Conservation (phyloP, 35 echinoderm and acorn worm species). For the Amphiura filiformis region DNA sequence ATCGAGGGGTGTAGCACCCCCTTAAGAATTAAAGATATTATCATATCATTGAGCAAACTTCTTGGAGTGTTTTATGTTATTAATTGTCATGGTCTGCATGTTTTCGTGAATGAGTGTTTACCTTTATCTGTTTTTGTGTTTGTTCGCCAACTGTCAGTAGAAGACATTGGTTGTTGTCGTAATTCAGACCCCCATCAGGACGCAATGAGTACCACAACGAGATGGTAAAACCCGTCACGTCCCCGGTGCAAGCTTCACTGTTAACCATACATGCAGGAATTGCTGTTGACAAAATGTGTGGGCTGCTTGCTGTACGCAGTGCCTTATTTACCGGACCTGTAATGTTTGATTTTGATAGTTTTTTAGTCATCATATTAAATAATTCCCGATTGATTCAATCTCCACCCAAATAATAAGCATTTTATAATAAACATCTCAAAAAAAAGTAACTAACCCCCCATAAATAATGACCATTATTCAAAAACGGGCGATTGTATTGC, state of each 20-base stretch:
- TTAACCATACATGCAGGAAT: background rate
- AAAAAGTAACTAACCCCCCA: no score
- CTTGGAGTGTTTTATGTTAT: no score
- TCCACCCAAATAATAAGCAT: no score
- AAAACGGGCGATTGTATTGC: no score
- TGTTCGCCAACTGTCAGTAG: background rate
- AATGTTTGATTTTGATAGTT: background rate
- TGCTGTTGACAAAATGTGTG: background rate
- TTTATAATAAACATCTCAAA: no score
- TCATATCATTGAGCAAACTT: no score
- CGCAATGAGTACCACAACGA: background rate
- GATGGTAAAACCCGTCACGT: background rate
- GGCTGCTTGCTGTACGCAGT: background rate
- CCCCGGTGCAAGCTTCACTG: background rate
- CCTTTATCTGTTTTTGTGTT: background rate
- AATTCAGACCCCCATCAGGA: background rate
- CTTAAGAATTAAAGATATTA: no score
- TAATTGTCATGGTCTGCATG: no score
- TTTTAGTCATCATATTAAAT: background rate
- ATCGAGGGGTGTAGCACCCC: no score
- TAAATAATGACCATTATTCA: no score
- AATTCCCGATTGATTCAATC: no score
- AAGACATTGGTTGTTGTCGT: background rate
- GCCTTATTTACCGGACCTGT: background rate
- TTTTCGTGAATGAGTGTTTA: no score